These are phyloP conservation scores for Lasioglossum vierecki DNA, from an alignment of 2,888 invertebrate genomes.

Conservation along the genomic window DNA sequence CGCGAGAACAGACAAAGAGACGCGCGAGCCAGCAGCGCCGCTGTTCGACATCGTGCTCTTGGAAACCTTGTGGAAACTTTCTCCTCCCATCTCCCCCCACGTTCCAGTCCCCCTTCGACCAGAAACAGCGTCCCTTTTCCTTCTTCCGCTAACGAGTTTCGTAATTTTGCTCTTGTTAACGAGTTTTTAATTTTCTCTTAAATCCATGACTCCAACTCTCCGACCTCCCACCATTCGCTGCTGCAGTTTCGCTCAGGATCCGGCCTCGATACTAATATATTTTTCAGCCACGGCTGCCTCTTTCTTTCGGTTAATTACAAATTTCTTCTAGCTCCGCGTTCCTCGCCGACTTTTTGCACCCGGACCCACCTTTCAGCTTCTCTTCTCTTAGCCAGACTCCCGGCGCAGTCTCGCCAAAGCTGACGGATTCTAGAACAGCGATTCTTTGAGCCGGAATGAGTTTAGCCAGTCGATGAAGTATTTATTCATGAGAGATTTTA, in stretches of 20 bases:
- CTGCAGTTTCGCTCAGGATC: not conserved
- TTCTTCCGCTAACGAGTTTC: slow-evolving; percentile 64
- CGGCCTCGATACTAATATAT: slow-evolving; percentile 56
- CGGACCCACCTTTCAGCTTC: not conserved
- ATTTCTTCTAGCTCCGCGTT: slow-evolving; percentile 28
- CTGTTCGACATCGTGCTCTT: slow-evolving; percentile 48
- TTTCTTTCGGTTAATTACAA: slow-evolving; percentile 53
- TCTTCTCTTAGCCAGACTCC: not conserved
- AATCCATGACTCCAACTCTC: slow-evolving; percentile 49
- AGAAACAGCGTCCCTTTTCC: slow-evolving; percentile 28
- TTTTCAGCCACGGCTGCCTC: slow-evolving; percentile 36
- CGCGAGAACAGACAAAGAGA: slow-evolving; percentile 43
- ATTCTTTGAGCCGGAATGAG: not conserved
- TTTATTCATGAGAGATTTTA: slow-evolving; percentile 3
- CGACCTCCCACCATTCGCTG: not conserved
- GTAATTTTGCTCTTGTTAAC: slow-evolving; percentile 67
- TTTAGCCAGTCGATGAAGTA: not conserved
- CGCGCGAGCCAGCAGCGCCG: slow-evolving; percentile 35
- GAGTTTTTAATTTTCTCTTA: slow-evolving; percentile 65
- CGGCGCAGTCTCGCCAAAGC: not conserved
- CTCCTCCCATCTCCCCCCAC: not conserved
- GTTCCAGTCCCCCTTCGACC: not conserved
- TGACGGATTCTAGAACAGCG: not conserved
- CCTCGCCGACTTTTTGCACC: not conserved
- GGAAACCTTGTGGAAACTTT: slow-evolving; percentile 47